Evolutionary conservation across 2,113 vertebrate genomes (phyloP).

Genomic region (Thunnus thynnus): DNA sequence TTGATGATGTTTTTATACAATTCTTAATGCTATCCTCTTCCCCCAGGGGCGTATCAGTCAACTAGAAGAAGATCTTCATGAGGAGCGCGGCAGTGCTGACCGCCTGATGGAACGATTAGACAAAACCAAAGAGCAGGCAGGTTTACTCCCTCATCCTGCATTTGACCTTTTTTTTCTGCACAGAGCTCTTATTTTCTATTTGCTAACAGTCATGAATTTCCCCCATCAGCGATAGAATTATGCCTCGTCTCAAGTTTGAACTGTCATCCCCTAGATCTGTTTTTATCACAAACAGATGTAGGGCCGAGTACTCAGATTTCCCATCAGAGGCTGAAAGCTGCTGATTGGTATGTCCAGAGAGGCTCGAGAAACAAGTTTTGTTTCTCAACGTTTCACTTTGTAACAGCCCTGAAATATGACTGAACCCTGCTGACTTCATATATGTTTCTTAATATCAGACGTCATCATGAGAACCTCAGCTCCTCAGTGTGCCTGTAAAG

Average conservation of each 20-base stretch:
- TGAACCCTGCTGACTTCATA: neutral
- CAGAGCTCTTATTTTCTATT: slow-evolving; percentile 44
- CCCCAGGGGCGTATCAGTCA: slow-evolving; percentile 89
- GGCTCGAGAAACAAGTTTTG: slow-evolving; percentile 4
- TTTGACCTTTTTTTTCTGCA: slow-evolving; percentile 17
- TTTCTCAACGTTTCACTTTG: slow-evolving; percentile 5
- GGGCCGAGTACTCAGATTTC: slow-evolving; percentile 46
- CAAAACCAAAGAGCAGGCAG: slow-evolving; percentile 88
- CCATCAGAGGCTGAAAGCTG: slow-evolving; percentile 53
- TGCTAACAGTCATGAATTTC: slow-evolving; percentile 5
- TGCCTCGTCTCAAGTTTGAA: slow-evolving; percentile 34
- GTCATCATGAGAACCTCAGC: neutral
- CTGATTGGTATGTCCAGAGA: slow-evolving; percentile 24
- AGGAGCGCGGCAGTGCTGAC: slow-evolving; percentile 91
- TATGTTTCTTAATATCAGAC: slow-evolving; percentile 9
- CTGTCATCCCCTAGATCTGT: slow-evolving; percentile 43
- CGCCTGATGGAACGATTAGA: slow-evolving; percentile 90
- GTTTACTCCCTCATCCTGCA: slow-evolving; percentile 32
- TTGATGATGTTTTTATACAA: neutral
- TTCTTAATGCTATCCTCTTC: slow-evolving; percentile 25
- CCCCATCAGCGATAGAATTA: slow-evolving; percentile 18
- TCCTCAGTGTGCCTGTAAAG: slow-evolving; percentile 46
- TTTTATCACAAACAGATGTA: slow-evolving; percentile 70
- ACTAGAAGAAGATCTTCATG: slow-evolving; percentile 90
- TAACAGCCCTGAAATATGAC: neutral